These are phyloP conservation scores for Polyploca ridens DNA, from an alignment of 2,888 invertebrate species.

Conservation along the genomic window DNA sequence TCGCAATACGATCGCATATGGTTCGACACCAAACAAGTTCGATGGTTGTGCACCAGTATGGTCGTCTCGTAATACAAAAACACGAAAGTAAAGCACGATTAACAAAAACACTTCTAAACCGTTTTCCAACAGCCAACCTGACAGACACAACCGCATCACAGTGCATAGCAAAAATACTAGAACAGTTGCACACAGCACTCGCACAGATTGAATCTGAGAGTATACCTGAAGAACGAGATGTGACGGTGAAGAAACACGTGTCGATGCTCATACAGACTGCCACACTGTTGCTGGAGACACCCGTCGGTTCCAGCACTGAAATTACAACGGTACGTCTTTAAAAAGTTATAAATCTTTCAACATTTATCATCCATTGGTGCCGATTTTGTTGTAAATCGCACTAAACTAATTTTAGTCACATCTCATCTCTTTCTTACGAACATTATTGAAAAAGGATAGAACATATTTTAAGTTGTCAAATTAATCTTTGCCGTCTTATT, in stretches of 20 bases:
- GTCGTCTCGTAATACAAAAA: too few relatives aligned
- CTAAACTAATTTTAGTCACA: too few relatives aligned
- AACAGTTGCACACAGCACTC: constrained; percentile 51
- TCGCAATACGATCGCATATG: too few relatives aligned
- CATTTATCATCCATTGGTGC: too few relatives aligned
- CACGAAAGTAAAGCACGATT: not conserved
- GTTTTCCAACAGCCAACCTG: constrained; percentile 43
- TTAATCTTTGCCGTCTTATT: too few relatives aligned
- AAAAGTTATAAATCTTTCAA: too few relatives aligned
- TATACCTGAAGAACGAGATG: constrained; percentile 49
- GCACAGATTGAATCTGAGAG: constrained; percentile 48
- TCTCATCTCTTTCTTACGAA: too few relatives aligned
- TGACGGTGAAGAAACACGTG: constrained; percentile 48
- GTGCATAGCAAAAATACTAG: constrained; percentile 57
- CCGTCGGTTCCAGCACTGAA: constrained; percentile 42
- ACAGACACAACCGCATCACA: constrained; percentile 43
- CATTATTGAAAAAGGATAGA: too few relatives aligned
- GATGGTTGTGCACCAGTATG: too few relatives aligned
- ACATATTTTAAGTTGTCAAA: too few relatives aligned
- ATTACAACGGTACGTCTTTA: constrained; percentile 52
- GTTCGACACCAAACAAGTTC: too few relatives aligned
- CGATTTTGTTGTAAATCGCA: too few relatives aligned
- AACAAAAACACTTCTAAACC: constrained; percentile 4
- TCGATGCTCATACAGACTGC: constrained; percentile 48
- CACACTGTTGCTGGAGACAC: constrained; percentile 52